Base-by-base conservation (phyloP, 2,888 invertebrate species). In the Osedax fenrisi region DNA sequence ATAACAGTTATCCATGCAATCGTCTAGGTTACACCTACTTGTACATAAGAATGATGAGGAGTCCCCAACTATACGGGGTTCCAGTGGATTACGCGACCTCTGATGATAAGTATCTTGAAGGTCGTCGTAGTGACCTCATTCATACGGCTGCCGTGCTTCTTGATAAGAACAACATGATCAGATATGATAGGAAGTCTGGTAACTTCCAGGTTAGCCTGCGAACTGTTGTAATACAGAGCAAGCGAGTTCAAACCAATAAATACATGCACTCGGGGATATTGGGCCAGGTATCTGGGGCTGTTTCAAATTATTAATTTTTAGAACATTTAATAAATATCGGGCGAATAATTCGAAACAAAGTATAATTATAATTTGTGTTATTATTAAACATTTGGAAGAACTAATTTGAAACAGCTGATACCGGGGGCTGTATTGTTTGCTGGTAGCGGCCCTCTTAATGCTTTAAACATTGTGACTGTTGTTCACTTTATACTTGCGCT, bases 101-200 rank as follows among this genome's bases (percentile, higher is more conserved):
- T 78, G 90, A 91, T 26, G 97, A 99, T 85, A 89, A 89, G 0
- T 84, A 91, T 10, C 85, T 98, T 77, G 95, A 97, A 82, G 88
- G 91, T 78, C 90, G 94, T 79, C 86, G 98, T 27, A 94, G 95
- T 0, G 96, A 99, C 86, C 87, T 99, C 3, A 87, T 97, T 17
- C 97, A 98, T 83, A 96, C 97, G 0, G 96, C 97, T 0, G 96
- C 97, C 0, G 26, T 70, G 17, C 41, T 91, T 77, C 86, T 98
- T 70, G 97, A 98, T 85, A 91, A 95, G 78, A 92, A 92, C 81
- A 93, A 94, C n/a, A 87, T 99, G 0, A 87, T 94, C 17, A 94
- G 95, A 80, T 99, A 97, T 84, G 98, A 83, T 79, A 88, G 94
- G 17, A 94, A 94, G 83, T 90, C 91, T 1, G 98, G 97, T 0